Base-by-base conservation (phyloP, 1,140 invertebrate genomes). In the Geopemphigus sp. region DNA sequence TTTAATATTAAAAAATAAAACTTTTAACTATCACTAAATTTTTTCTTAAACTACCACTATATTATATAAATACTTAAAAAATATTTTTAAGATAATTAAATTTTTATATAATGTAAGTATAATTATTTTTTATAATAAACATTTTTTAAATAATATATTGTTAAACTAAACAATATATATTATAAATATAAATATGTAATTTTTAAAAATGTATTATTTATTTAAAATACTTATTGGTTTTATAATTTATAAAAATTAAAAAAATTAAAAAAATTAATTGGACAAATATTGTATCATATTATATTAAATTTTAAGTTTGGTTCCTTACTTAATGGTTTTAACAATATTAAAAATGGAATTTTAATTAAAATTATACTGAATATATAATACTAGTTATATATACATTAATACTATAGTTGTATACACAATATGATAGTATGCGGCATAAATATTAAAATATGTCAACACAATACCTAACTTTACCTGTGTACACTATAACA, bases 31-130 rank as follows among this genome's bases (percentile, higher is more conserved):
- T 11, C 26, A n/a, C 17, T 68, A 17, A 2, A 50, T 50, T 68
- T 24, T 68, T 50, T 68, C 66, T 68, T 8, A 66, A 22, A 45
- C 12, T 68, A 50, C n/a, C 64, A 66, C n/a, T 66, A n/a, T n/a
- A n/a, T n/a, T n/a, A n/a, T 64, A 39, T 19, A 54, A 50, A 3
- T 8, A 39, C 3, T 39, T 39, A 39, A 64, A 64, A 39, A 29
- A 64, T 39, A 64, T 32, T 45, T n/a, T 45, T 64, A 4, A 64
- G n/a, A 66, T 66, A 45, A 66, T 45, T 45, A 66, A 39, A 66
- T 66, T 15, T 66, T 66, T 47, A 15, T 66, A 66, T 47, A n/a
- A 45, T 66, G 39, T 66, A 66, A 66, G 32, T 22, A 66, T 66
- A 66, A 45, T 66, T 45, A n/a, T n/a, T n/a, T n/a, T n/a, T n/a